Percentiles rank a stretch among this genome's conserved stretches.
phyloP scores from a whole-genome alignment of 1,140 invertebrate genomes.

The Probaryconus sp. region DNA sequence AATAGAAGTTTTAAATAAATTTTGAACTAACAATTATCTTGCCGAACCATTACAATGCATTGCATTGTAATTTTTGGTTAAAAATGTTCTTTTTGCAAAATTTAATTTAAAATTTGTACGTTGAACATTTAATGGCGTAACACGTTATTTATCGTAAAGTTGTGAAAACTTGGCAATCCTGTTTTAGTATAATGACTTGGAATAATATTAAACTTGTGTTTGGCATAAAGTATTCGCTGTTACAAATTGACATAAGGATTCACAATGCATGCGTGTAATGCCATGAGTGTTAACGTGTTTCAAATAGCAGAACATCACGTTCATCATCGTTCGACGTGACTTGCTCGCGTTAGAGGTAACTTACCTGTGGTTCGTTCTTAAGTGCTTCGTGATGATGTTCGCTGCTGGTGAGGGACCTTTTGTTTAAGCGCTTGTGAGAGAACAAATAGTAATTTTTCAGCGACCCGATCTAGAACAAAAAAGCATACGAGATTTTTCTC shows the following conservation, averaged over 20 bases:
- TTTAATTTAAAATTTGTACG: no score
- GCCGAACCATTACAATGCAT: no score
- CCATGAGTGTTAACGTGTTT: conserved; percentile 47
- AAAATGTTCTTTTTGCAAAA: no score
- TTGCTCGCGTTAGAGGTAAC: conserved; percentile 63
- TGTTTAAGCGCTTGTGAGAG: conserved; percentile 87
- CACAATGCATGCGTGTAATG: conserved; percentile 30
- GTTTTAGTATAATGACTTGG: conserved; percentile 18
- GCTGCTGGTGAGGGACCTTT: conserved; percentile 86
- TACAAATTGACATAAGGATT: conserved; percentile 24
- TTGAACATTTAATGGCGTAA: no score
- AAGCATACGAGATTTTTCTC: no score
- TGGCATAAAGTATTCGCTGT: conserved; percentile 6
- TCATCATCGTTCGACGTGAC: conserved; percentile 47
- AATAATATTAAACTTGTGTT: conserved; percentile 30
- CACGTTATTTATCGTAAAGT: no score
- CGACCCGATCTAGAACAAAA: conserved; percentile 87
- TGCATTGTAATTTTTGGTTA: no score
- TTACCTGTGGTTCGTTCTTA: conserved; percentile 86
- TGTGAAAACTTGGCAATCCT: no score
- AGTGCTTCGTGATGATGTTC: conserved; percentile 86
- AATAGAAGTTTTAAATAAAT: no score
- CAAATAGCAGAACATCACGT: conserved; percentile 39
- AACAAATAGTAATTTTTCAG: conserved; percentile 90
- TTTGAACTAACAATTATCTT: no score